These are phyloP conservation scores for Drosophila niveifrons DNA, from an alignment of 2,888 invertebrate genomes.

Conservation along the genomic window DNA sequence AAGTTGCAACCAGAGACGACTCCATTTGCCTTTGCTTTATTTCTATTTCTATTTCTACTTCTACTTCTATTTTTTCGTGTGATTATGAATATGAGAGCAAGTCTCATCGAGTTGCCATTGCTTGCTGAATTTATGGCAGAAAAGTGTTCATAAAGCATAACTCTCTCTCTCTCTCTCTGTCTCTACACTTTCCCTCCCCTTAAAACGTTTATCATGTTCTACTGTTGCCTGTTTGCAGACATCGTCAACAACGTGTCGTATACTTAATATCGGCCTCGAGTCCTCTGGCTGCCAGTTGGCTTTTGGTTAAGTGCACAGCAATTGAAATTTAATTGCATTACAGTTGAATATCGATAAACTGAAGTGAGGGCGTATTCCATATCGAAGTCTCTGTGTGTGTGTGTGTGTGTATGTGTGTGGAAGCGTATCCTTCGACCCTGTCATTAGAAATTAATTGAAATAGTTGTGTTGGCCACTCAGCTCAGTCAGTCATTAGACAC, in stretches of 20 bases:
- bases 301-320: conserved; percentile 34
- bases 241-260: conserved; percentile 31
- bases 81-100: conserved; percentile 49
- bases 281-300: not conserved
- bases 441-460: conserved; percentile 39
- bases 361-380: not conserved
- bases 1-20: conserved; percentile 15
- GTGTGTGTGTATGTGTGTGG: not conserved
- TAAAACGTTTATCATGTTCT: conserved; percentile 61
- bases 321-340: conserved; percentile 53
- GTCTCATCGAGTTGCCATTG: conserved; percentile 2
- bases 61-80: not conserved
- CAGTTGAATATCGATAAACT: conserved; percentile 18
- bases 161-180: too few relatives aligned
- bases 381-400: not conserved
- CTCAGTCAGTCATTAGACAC: conserved; percentile 38
- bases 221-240: conserved; percentile 16
- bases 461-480: conserved; percentile 14
- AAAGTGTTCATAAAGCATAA: conserved; percentile 22
- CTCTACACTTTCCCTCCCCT: conserved; percentile 4
- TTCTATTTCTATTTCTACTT: not conserved
- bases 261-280: conserved; percentile 35
- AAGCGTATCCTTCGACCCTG: not conserved
- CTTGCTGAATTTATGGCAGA: conserved; percentile 26
- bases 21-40: conserved; percentile 12